These are phyloP conservation scores for Brachyalestes nurse DNA, from an alignment of 2,797 vertebrate genomes.

Conservation along the genomic window DNA sequence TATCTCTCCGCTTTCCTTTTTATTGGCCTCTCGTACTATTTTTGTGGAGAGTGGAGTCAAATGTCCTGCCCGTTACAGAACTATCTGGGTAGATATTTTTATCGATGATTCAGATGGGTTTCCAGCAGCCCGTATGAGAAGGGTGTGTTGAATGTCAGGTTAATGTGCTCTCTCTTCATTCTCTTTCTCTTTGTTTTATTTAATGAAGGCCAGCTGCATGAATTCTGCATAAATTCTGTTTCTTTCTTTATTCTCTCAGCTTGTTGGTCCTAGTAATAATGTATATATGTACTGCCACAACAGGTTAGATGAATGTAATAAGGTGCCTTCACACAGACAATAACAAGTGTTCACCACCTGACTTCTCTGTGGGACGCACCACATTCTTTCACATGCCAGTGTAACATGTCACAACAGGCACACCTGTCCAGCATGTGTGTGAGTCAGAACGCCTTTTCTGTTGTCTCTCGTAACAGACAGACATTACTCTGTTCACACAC, in stretches of 20 bases:
- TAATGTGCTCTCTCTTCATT: constrained; percentile 9
- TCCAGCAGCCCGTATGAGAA: constrained; percentile 39
- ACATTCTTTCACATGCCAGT: constrained; percentile 34
- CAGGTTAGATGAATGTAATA: neutral
- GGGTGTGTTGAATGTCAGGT: constrained; percentile 28
- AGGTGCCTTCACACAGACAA: neutral
- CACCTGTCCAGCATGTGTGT: constrained; percentile 38
- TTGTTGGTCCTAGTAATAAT: neutral
- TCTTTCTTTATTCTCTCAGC: neutral
- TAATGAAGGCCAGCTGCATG: neutral
- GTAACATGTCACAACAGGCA: constrained; percentile 51
- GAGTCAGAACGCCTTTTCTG: constrained; percentile 41
- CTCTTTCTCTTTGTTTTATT: neutral
- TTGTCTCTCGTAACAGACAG: constrained; percentile 51
- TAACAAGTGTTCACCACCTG: neutral
- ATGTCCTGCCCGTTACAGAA: constrained; percentile 38
- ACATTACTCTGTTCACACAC: constrained; percentile 38
- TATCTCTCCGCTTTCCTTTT: constrained; percentile 42
- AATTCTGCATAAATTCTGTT: neutral
- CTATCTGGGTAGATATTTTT: constrained; percentile 55
- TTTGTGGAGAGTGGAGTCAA: constrained; percentile 46
- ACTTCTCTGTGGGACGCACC: constrained; percentile 5
- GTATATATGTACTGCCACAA: neutral
- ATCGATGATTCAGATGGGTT: constrained; percentile 53
- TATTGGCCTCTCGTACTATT: constrained; percentile 51